A percentile compares a stretch with the other conserved stretches of the same genome.
phyloP scores from a whole-genome alignment of 1,140 invertebrate genomes.

The Anthonomus grandis region DNA sequence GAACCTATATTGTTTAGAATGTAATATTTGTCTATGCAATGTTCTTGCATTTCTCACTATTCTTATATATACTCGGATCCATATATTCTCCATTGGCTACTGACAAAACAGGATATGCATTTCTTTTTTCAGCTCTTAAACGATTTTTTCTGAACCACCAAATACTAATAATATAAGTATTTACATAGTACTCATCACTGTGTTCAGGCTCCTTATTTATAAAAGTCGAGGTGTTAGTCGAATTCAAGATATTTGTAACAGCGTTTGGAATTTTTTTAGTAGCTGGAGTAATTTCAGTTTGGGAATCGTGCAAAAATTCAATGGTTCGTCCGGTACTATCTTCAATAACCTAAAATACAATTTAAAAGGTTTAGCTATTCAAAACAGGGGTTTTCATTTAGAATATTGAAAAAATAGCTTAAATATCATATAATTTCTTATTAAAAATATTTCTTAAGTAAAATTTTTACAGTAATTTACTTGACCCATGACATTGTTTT shows the following conservation, averaged over 20 bases:
- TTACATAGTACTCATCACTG: not conserved
- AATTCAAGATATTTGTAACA: not conserved
- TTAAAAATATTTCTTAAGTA: too few relatives aligned
- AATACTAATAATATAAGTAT: conserved; percentile 12
- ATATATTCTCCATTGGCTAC: conserved; percentile 11
- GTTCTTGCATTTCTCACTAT: too few relatives aligned
- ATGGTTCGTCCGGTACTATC: not conserved
- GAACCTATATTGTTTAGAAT: too few relatives aligned
- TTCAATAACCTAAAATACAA: too few relatives aligned
- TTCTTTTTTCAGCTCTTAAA: conserved; percentile 10
- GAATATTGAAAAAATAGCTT: too few relatives aligned
- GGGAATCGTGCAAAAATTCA: not conserved
- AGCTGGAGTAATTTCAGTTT: not conserved
- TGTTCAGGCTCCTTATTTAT: not conserved
- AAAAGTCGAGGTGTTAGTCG: not conserved
- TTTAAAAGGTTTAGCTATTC: too few relatives aligned
- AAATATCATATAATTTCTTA: too few relatives aligned
- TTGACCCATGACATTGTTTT: too few relatives aligned
- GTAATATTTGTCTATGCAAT: too few relatives aligned
- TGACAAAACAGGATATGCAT: conserved; percentile 10
- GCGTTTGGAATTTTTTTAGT: not conserved
- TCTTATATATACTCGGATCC: too few relatives aligned
- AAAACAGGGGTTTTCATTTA: too few relatives aligned
- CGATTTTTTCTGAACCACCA: conserved; percentile 16
- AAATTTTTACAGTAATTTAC: too few relatives aligned